Base-by-base conservation (phyloP, 2,888 invertebrate genomes). In the Drosophila ustulata region DNA sequence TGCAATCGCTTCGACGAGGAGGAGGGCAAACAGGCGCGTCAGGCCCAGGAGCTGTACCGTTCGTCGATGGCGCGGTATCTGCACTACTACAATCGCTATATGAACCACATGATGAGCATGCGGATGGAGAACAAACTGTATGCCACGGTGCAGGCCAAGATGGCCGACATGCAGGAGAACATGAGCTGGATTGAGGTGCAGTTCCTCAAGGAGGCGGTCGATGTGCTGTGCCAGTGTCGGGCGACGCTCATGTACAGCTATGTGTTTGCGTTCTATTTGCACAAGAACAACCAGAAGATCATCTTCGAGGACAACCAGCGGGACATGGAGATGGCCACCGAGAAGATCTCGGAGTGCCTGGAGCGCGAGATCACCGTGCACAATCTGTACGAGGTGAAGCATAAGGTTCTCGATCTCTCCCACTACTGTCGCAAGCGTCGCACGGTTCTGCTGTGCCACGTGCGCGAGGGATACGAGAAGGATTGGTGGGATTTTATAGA, bases 131-230 rank as follows among this genome's bases (percentile, higher is more conserved):
- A 96, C 93, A 99, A 98, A 94, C 94, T 99, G 62, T 98, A 98
- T 93, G 97, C 97, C 6, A 96, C 96, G 66, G 97, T 99, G 63
- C 97, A 98, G 93, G 96, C 96, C 92, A 99, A 99, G 94, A 99
- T 99, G 98, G 98, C 98, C 91, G 98, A 98, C 93, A 99, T 99
- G 98, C 99, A 99, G 92, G 98, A 98, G 91, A 98, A 98, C 92
- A 99, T 99, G 98, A 98, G 98, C 82, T 99, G 99, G 99, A 99
- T 99, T 89, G 99, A 99, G 95, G 98, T 99, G 66, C 99, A 99
- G 94, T 99, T 99, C 93, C 94, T 99, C 86, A 97, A 97, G 93
- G 97, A 98, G 92, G 99, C 99, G 49, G 98, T 98, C 90, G 98
- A 98, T 93, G 98, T 98, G 90, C 94, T 99, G 63, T 98, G 98